Percentiles rank a stretch among this genome's conserved stretches.
Conservation (phyloP, 2,113 vertebrate genomes). For the Apistogramma diplotaenia region DNA sequence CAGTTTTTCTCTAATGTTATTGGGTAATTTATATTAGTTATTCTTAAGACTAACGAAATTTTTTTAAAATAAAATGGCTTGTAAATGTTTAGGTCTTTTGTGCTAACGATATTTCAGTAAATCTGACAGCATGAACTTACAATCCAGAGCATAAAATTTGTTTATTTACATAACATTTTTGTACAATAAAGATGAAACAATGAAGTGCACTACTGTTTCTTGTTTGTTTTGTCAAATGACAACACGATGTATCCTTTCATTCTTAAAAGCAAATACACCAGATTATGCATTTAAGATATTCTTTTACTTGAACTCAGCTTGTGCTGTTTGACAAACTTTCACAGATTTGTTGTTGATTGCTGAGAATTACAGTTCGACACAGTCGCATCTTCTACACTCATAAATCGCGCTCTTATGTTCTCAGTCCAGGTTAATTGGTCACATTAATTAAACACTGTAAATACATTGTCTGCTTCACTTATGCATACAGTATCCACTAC, state of each 20-base stretch:
- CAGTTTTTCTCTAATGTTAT: neutral
- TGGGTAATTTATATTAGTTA: neutral
- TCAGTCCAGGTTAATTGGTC: neutral
- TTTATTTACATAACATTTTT: conserved; percentile 69
- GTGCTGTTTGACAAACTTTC: neutral
- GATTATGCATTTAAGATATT: neutral
- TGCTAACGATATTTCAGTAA: neutral
- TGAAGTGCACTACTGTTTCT: neutral
- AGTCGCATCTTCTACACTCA: neutral
- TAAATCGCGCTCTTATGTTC: neutral
- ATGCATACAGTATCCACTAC: neutral
- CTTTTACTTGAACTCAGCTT: neutral
- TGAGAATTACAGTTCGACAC: neutral
- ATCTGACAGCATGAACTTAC: neutral
- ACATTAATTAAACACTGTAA: neutral
- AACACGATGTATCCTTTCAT: neutral
- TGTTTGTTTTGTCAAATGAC: neutral
- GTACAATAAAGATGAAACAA: conserved; percentile 32
- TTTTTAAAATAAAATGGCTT: no score
- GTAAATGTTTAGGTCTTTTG: neutral
- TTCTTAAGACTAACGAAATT: no score
- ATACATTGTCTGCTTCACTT: neutral
- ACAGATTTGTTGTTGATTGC: neutral
- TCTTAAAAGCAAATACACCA: neutral
- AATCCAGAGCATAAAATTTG: conserved; percentile 32